phyloP scores from a whole-genome alignment of 2,888 invertebrate species.

The Cryptocheilus praepositus region DNA sequence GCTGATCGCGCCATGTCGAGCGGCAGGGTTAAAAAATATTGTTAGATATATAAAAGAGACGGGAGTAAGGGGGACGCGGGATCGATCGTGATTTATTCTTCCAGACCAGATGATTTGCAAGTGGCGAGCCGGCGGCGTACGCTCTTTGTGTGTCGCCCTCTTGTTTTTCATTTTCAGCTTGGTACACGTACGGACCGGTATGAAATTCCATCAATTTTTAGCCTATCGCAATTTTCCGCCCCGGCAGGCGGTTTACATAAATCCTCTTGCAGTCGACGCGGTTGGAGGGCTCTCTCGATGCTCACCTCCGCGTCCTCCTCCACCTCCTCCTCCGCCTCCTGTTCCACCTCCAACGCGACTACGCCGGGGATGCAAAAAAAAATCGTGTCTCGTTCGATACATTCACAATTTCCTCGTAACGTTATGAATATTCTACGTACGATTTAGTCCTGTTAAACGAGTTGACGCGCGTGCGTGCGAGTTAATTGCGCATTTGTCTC shows the following conservation, averaged over 20 bases:
- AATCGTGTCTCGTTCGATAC: conserved; percentile 34
- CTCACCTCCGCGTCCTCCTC: too few relatives aligned
- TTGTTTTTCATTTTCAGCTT: conserved; percentile 38
- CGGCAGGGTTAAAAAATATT: too few relatives aligned
- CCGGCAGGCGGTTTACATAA: conserved; percentile 49
- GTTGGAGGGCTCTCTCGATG: conserved; percentile 15
- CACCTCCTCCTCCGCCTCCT: too few relatives aligned
- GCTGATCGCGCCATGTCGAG: too few relatives aligned
- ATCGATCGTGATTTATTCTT: conserved; percentile 33
- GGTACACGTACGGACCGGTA: conserved; percentile 14
- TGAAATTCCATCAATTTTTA: conserved; percentile 49
- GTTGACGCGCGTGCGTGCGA: conserved; percentile 34
- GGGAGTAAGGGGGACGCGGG: background rate
- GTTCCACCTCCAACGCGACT: conserved; percentile 2
- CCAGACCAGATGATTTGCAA: conserved; percentile 33
- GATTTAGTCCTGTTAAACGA: conserved; percentile 42
- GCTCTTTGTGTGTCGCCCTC: conserved; percentile 16
- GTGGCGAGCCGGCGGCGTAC: conserved; percentile 23
- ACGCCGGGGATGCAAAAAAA: conserved; percentile 14
- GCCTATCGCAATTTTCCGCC: conserved; percentile 47
- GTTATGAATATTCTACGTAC: conserved; percentile 46
- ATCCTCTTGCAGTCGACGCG: conserved; percentile 45
- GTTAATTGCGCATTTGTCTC: conserved; percentile 41
- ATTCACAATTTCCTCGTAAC: conserved; percentile 42
- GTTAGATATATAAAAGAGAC: too few relatives aligned